Evolutionary conservation across 1,140 invertebrate species (phyloP).

Genomic region (Drosophila malerkotliana): DNA sequence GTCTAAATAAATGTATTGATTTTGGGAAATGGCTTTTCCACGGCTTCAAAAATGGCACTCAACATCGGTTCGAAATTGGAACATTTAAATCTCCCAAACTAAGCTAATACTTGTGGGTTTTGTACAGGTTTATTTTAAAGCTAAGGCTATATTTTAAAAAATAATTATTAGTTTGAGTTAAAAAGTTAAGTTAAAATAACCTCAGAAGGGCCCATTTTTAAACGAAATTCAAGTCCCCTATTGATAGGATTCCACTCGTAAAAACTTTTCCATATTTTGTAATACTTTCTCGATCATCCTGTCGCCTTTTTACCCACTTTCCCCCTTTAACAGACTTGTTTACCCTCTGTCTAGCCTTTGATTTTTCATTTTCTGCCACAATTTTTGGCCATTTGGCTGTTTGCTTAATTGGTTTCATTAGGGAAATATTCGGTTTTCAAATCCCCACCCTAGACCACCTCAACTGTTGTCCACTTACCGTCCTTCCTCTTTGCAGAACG

Average conservation of each 20-base stretch:
- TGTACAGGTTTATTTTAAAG: no score
- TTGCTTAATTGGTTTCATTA: conserved; percentile 79
- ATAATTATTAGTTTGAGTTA: no score
- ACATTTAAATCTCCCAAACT: background rate
- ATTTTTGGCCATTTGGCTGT: conserved; percentile 56
- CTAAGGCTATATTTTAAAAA: no score
- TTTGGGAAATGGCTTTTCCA: conserved; percentile 76
- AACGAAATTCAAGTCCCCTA: no score
- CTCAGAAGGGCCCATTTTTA: no score
- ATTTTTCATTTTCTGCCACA: conserved; percentile 65
- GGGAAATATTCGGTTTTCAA: conserved; percentile 36
- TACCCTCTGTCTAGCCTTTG: conserved; percentile 77
- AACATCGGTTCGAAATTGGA: background rate
- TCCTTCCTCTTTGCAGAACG: conserved; percentile 64
- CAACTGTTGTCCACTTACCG: conserved; percentile 52
- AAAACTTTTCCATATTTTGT: conserved; percentile 42
- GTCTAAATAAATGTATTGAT: conserved; percentile 80
- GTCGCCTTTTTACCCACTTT: conserved; percentile 9
- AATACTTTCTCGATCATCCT: conserved; percentile 24
- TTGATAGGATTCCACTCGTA: background rate
- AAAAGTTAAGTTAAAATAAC: no score
- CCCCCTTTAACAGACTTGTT: conserved; percentile 37
- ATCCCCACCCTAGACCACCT: conserved; percentile 1
- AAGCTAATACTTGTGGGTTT: no score
- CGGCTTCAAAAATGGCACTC: conserved; percentile 15